Evolutionary conservation across 2,797 vertebrate genomes (phyloP).

Genomic region (Melopsittacus undulatus): DNA sequence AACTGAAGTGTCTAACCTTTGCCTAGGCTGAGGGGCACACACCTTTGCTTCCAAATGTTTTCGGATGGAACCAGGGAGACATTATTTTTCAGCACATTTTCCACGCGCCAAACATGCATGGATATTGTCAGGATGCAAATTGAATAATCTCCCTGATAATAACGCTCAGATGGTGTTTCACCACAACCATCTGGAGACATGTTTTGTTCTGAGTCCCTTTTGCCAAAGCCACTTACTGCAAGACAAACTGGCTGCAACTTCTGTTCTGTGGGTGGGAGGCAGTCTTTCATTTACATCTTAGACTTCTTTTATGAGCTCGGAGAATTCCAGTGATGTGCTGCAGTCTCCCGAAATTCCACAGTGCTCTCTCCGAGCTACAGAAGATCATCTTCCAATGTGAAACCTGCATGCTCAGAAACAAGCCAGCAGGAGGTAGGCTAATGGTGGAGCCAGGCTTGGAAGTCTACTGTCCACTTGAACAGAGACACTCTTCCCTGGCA

Average conservation of each 20-base stretch:
- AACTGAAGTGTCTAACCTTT: neutral
- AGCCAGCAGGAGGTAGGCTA: slow-evolving; percentile 58
- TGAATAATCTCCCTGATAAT: slow-evolving; percentile 53
- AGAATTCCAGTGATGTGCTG: slow-evolving; percentile 75
- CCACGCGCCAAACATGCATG: neutral
- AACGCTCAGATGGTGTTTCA: slow-evolving; percentile 74
- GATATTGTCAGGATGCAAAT: slow-evolving; percentile 63
- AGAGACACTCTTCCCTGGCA: neutral
- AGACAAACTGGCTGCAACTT: slow-evolving; percentile 83
- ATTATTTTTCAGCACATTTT: slow-evolving; percentile 29
- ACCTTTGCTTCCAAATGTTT: neutral
- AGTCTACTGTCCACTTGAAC: neutral
- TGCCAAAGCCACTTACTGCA: slow-evolving; percentile 81
- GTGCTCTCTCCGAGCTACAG: slow-evolving; percentile 69
- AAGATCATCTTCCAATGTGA: slow-evolving; percentile 49
- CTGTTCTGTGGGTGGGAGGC: slow-evolving; percentile 62
- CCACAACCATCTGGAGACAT: slow-evolving; percentile 82
- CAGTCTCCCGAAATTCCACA: slow-evolving; percentile 51
- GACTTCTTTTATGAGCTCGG: slow-evolving; percentile 49
- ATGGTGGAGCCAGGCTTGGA: slow-evolving; percentile 60
- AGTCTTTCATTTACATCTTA: slow-evolving; percentile 78
- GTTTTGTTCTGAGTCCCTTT: slow-evolving; percentile 73
- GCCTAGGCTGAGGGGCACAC: neutral
- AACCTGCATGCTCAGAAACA: neutral
- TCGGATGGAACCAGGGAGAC: neutral